Base-by-base conservation (phyloP, 2,888 invertebrate genomes). In the Acrocera orbiculus region DNA sequence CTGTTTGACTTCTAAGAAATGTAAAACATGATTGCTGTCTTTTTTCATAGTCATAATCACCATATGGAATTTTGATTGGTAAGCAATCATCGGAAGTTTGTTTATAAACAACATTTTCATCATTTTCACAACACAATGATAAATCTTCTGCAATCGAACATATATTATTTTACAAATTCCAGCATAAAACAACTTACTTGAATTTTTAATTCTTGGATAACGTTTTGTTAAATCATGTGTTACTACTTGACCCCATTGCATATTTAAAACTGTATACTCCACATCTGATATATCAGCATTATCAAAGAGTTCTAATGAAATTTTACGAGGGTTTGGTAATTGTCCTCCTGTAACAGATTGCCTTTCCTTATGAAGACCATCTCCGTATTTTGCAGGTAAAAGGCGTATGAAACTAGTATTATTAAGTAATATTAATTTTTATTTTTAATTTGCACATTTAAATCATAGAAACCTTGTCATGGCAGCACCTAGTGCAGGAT, bases 401-500 rank as follows among this genome's bases (percentile, higher is more conserved):
- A 66, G 47, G 39, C 49, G 60, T 14, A 16, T 2, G 3, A 7
- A 2, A 19, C 8, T 19, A 5, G 19, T 19, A 19, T 7, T 19
- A 7, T 19, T 2, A 19, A 16, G 6, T 17, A 13, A 27, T 27
- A 14, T 27, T 27, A 19, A 16, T 5, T 16, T 16, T 6, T 16
- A 14, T 16, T 10, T 16, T 16, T 29, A 5, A 30, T 30, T 11
- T 26, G 15, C 10, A 16, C n/a, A 13, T 17, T 14, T 16, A 10
- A 16, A 24, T 27, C 22, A 16, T 11, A 30, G 2, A 16, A 43
- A 51, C 46, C 73, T 72, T 1, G 76, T 75, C 47, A 78, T 76
- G 0, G 83, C 73, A 32, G 69, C 66, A 10, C 96, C 96, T 70
- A 81, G 76, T 6, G 73, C 68, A 0, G 93, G 85, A 44, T 80